These are phyloP conservation scores for Scelioninae gen. 2 DNA, from an alignment of 2,888 invertebrate species.

Conservation along the genomic window DNA sequence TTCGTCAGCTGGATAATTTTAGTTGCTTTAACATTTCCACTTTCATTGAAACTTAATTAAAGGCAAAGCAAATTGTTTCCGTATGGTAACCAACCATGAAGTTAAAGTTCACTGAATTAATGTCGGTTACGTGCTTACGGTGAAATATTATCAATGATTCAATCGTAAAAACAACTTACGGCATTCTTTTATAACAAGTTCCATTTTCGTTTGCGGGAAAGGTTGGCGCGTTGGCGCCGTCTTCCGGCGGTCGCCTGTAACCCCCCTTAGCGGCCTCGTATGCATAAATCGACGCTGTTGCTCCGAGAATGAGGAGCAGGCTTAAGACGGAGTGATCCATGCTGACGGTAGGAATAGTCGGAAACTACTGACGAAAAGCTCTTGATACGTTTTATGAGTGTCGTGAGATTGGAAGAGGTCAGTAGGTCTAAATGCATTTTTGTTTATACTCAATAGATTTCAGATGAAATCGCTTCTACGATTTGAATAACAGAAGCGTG, in stretches of 20 bases:
- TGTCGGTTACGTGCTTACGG: too few species aligned
- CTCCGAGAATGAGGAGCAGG: constrained; percentile 59
- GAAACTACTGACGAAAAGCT: constrained; percentile 63
- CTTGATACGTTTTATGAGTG: constrained; percentile 21
- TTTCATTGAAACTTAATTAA: too few species aligned
- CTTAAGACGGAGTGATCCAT: constrained; percentile 63
- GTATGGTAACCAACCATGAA: too few species aligned
- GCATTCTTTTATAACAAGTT: constrained; percentile 80
- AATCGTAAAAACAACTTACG: constrained; percentile 76
- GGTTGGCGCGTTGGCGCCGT: constrained; percentile 32
- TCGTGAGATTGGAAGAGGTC: constrained; percentile 44
- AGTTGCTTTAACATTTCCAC: too few species aligned
- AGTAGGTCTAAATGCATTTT: constrained; percentile 36
- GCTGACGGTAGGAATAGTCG: constrained; percentile 63
- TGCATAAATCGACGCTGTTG: constrained; percentile 58
- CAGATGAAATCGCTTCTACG: constrained; percentile 13
- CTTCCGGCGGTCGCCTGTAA: constrained; percentile 52
- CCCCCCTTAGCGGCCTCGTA: constrained; percentile 66
- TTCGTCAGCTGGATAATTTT: too few species aligned
- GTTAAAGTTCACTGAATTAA: too few species aligned
- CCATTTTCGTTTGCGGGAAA: constrained; percentile 73
- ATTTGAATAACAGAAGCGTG: constrained; percentile 10
- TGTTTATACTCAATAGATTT: constrained; percentile 21
- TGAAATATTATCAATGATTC: neutral
- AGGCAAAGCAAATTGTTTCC: neutral